Percentiles rank a stretch among this genome's conserved stretches.
phyloP scores from a whole-genome alignment of 2,888 invertebrate species.

The Cantharis lateralis region DNA sequence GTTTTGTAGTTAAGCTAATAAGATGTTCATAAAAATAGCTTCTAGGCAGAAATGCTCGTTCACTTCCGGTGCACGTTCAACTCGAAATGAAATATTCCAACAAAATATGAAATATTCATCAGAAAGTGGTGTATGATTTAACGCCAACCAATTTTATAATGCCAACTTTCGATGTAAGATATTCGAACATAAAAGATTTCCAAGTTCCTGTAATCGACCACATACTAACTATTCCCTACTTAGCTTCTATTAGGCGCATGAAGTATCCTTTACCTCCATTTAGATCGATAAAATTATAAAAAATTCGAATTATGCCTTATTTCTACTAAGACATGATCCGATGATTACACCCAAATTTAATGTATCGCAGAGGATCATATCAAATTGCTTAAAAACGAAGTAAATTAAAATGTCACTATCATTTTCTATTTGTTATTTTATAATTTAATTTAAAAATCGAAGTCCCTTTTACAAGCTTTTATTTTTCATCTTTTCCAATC shows the following conservation, averaged over 20 bases:
- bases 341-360: too few relatives aligned
- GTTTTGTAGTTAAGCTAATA: slow-evolving; percentile 29
- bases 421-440: too few relatives aligned
- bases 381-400: too few relatives aligned
- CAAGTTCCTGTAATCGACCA: background rate
- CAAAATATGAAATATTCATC: slow-evolving; percentile 36
- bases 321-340: too few relatives aligned
- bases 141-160: slow-evolving; percentile 34
- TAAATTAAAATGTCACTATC: too few relatives aligned
- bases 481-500: too few relatives aligned
- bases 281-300: background rate
- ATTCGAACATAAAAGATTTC: slow-evolving; percentile 21
- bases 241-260: too few relatives aligned
- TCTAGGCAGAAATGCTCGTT: slow-evolving; percentile 28
- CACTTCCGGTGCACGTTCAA: slow-evolving; percentile 33
- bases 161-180: slow-evolving; percentile 20
- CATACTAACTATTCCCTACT: background rate
- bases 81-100: slow-evolving; percentile 33
- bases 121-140: slow-evolving; percentile 32
- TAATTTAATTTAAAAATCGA: too few relatives aligned
- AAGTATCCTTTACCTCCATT: background rate
- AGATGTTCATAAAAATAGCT: slow-evolving; percentile 32
- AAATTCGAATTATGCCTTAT: too few relatives aligned
- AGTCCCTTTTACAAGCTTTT: too few relatives aligned
- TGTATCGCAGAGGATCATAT: too few relatives aligned